phyloP scores from a whole-genome alignment of 2,113 vertebrate genomes.

The Hyaena hyaena region DNA sequence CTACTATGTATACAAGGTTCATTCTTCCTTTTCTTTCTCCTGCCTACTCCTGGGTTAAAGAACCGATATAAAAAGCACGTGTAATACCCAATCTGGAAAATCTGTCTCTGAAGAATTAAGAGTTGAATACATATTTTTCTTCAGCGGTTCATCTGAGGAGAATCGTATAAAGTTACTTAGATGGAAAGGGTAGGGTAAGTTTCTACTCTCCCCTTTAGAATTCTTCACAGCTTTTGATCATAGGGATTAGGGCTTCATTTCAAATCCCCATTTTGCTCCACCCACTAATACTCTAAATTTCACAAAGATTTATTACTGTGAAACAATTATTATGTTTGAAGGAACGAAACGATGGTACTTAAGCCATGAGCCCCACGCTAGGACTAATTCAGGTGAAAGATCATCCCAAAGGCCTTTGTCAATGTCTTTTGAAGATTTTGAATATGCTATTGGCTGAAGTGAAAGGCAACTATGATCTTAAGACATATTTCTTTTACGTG shows the following conservation, averaged over 20 bases:
- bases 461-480: slow-evolving; percentile 32
- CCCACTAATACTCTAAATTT: slow-evolving; percentile 51
- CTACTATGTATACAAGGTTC: background rate
- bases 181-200: background rate
- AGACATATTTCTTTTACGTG: slow-evolving; percentile 7
- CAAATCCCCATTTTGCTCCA: background rate
- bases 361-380: slow-evolving; percentile 23
- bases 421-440: background rate
- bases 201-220: background rate
- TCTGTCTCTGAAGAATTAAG: background rate
- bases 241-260: background rate
- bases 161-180: background rate
- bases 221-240: slow-evolving; percentile 27
- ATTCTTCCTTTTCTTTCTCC: slow-evolving; percentile 34
- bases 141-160: background rate
- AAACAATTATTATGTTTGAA: slow-evolving; percentile 48
- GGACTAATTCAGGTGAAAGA: slow-evolving; percentile 38
- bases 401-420: background rate
- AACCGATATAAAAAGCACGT: background rate
- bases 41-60: background rate
- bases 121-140: slow-evolving; percentile 33
- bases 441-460: background rate
- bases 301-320: background rate
- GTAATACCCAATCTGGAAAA: background rate
- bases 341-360: slow-evolving; percentile 4